These are phyloP conservation scores for Dione juno DNA, from an alignment of 2,888 invertebrate genomes.

Conservation along the genomic window DNA sequence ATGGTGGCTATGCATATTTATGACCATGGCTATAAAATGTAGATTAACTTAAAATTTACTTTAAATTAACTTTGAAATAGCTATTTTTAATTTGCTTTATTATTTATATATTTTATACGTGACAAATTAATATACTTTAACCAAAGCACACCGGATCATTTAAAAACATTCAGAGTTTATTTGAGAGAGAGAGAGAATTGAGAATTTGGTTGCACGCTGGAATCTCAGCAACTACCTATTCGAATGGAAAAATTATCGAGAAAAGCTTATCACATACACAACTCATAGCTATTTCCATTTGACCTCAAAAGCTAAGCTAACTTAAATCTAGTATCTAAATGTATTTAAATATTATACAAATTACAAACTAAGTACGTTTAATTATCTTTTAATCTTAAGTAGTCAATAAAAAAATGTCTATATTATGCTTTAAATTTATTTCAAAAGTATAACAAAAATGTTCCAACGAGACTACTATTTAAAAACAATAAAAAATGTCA, in stretches of 20 bases:
- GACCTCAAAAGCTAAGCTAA: too few species aligned
- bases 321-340: too few species aligned
- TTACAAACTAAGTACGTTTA: too few species aligned
- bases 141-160: background rate
- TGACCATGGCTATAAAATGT: background rate
- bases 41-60: background rate
- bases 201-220: too few species aligned
- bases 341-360: too few species aligned
- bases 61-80: background rate
- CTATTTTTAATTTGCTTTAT: background rate
- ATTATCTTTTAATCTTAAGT: too few species aligned
- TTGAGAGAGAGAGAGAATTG: too few species aligned
- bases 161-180: too few species aligned
- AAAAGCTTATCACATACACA: too few species aligned
- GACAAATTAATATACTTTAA: background rate
- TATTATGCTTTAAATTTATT: background rate
- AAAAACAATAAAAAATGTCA: conserved; percentile 30
- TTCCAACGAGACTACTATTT: conserved; percentile 21
- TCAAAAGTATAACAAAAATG: background rate
- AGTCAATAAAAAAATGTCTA: background rate
- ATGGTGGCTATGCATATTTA: conserved; percentile 15
- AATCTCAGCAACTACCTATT: too few species aligned
- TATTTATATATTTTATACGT: background rate
- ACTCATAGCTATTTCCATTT: too few species aligned
- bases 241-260: too few species aligned